phyloP scores from a whole-genome alignment of 2,888 invertebrate genomes.

The Andrena chrysosceles region DNA sequence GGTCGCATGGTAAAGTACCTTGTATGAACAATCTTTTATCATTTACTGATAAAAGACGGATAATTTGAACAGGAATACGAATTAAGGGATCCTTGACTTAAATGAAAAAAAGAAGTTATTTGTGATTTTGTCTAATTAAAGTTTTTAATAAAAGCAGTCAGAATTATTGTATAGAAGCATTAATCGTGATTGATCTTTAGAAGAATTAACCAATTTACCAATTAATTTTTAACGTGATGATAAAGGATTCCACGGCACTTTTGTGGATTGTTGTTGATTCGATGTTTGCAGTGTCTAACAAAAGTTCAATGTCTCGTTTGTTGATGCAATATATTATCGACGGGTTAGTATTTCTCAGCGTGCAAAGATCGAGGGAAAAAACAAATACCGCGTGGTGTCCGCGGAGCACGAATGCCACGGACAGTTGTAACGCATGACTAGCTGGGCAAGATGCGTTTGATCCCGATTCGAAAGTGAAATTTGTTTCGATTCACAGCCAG shows the following conservation, averaged over 20 bases:
- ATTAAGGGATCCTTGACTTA: no score
- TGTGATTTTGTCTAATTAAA: no score
- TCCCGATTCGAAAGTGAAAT: conserved; percentile 70
- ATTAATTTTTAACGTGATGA: no score
- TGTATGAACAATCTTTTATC: no score
- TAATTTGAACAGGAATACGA: no score
- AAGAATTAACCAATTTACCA: no score
- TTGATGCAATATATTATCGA: conserved; percentile 23
- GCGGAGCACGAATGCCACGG: conserved; percentile 2
- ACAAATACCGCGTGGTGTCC: background rate
- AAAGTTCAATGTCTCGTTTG: conserved; percentile 7
- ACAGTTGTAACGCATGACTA: background rate
- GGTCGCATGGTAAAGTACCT: no score
- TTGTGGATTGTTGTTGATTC: background rate
- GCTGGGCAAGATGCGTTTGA: conserved; percentile 33
- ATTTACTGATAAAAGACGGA: background rate
- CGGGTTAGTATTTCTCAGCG: background rate
- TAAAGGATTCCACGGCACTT: background rate
- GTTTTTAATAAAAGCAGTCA: no score
- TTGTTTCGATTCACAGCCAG: conserved; percentile 51
- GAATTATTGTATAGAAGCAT: no score
- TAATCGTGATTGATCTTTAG: no score
- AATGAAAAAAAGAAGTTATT: no score
- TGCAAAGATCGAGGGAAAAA: conserved; percentile 5
- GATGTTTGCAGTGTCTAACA: background rate